Base-by-base conservation (phyloP, 1,140 invertebrate genomes). In the Archegozetes longisetosus region DNA sequence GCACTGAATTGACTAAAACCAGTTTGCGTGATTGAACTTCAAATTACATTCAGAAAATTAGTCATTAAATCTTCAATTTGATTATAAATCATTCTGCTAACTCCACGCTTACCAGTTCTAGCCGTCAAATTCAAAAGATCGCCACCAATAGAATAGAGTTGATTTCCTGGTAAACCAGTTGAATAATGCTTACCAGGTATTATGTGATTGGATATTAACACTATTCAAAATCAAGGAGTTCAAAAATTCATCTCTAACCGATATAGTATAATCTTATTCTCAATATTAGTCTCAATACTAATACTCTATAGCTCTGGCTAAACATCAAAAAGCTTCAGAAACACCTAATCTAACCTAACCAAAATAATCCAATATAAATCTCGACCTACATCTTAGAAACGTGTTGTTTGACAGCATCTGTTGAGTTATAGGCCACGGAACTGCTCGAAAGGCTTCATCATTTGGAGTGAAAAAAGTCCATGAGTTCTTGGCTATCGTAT, bases 391-490 rank as follows among this genome's bases (percentile, higher is more conserved):
- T 47, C 61, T 55, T 1, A 61, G 32, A 3, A 66, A 60, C 12
- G 55, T 66, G 4, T 9, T 54, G 46, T 66, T 66, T 1, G 52
- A 24, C 1, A 28, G 9, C 13, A 66, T 24, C 26, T 67, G 55
- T 29, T 67, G 56, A n/a, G 64, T 61, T 20, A 68, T 52, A 2
- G 63, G 64, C 2, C 55, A 25, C 14, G 70, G 70, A 14, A 75
- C 48, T 28, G 66, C 66, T 26, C 60, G 61, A 60, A 74, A 73
- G 12, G 73, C 72, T 20, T 68, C 64, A 64, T 75, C 68, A 20
- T 65, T 67, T 13, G 74, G 73, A 4, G 67, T 72, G 20, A 75
- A 70, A 0, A 74, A 57, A 1, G 74, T 75, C 62, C 68, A 74
- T 22, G 32, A 40, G 32, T 40, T 17, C 6, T 40, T 40, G 17